Base-by-base conservation (phyloP, 2,797 vertebrate genomes). In the Characodon lateralis region DNA sequence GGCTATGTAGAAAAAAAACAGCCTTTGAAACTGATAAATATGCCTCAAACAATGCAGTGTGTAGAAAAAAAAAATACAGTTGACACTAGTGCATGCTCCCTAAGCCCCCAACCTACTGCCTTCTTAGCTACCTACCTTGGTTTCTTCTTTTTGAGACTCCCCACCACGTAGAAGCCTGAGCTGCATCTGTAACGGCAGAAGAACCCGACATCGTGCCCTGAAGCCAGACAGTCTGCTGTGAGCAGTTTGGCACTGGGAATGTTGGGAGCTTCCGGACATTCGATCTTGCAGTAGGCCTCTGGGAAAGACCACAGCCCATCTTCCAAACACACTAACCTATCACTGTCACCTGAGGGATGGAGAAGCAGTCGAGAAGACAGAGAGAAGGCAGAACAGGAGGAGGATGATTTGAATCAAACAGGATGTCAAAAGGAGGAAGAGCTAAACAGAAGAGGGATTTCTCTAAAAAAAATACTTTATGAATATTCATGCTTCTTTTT, bases 231-330 rank as follows among this genome's bases (percentile, higher is more conserved):
- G 18, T 87, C 94, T 0, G 95, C 94, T 10, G 96, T 95, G 65
- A 99, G 93, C 6, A 97, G 92, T 78, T 88, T 95, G 86, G 97
- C 96, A 0, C 96, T 90, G 18, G 94, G 81, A 58, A 98, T 84
- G 0, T 6, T n/a, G 0, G 94, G 96, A 0, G 96, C 96, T 0
- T 90, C 88, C 0, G 93, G 93, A 0, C 98, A 99, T 82, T 99
- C 97, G 43, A 98, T 91, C 92, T 98, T 99, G 94, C 98, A 99
- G 92, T 97, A 99, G 63, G 97, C 98, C 89, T 99, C 98, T 0
- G 98, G 98, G 73, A 98, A 97, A 0, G 98, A 99, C 98, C 98
- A 99, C 71, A 99, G 93, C 3, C 98, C 97, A 0, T 99, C 98
- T 77, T 97, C 97, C 87, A 98, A 92, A 91, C 98, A 99, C 73